Evolutionary conservation across 2,113 vertebrate genomes (phyloP).

Genomic region (Thalassoma bifasciatum): DNA sequence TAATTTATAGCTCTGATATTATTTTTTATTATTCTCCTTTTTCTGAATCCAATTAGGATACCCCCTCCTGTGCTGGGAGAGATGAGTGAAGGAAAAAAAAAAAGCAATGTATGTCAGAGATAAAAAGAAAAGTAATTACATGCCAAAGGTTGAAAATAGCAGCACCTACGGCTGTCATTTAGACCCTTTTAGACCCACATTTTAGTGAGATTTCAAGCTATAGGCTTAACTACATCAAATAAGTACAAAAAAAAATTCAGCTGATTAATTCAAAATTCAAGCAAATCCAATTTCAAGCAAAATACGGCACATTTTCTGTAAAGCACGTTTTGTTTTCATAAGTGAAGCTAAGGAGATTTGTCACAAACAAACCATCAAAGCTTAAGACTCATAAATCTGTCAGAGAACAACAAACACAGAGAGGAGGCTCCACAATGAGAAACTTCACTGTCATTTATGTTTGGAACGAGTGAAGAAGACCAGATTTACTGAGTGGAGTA

Average conservation of each 20-base stretch:
- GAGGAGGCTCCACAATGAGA: neutral
- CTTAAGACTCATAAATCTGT: neutral
- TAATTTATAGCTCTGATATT: constrained; percentile 29
- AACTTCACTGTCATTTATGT: neutral
- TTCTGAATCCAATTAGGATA: constrained; percentile 65
- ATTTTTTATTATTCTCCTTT: constrained; percentile 9
- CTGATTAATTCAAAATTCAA: constrained; percentile 8
- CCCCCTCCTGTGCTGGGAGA: constrained; percentile 38
- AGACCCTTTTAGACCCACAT: constrained; percentile 2
- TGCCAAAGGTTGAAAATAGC: constrained; percentile 36
- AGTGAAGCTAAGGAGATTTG: neutral
- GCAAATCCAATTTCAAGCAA: neutral
- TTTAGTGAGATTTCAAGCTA: constrained; percentile 14
- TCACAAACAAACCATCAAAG: neutral
- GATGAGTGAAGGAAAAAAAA: constrained; percentile 17
- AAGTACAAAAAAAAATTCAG: neutral
- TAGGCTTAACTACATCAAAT: constrained; percentile 12
- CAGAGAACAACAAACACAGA: neutral
- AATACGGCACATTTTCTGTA: neutral
- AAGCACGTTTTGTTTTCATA: constrained; percentile 7
- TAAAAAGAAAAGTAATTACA: constrained; percentile 32
- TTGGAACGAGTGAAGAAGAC: neutral
- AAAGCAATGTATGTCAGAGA: constrained; percentile 10
- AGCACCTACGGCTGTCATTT: constrained; percentile 17
- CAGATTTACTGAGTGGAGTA: neutral